These are phyloP conservation scores for Eupelmus urozonus DNA, from an alignment of 2,888 invertebrate genomes.

Conservation along the genomic window DNA sequence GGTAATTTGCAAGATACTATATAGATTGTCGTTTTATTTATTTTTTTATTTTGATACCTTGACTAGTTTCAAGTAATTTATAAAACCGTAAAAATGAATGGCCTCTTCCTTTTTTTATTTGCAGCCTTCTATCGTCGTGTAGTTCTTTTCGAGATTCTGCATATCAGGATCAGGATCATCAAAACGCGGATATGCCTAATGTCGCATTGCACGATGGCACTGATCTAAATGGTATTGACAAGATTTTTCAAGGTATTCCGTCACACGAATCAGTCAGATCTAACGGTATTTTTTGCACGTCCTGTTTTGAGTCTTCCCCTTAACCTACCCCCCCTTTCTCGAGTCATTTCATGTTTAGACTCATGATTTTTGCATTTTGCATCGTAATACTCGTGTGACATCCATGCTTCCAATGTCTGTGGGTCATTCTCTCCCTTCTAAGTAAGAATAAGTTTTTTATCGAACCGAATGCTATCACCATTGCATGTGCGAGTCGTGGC, in stretches of 20 bases:
- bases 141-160: slow-evolving; percentile 92
- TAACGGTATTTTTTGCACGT: slow-evolving; percentile 46
- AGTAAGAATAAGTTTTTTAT: slow-evolving; percentile 40
- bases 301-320: slow-evolving; percentile 18
- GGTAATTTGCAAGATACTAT: slow-evolving; percentile 24
- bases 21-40: slow-evolving; percentile 6
- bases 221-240: slow-evolving; percentile 80
- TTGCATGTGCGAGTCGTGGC: slow-evolving; percentile 37
- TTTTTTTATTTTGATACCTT: slow-evolving; percentile 40
- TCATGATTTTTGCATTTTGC: slow-evolving; percentile 58
- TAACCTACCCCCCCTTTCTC: not conserved
- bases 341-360: slow-evolving; percentile 21
- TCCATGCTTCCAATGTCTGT: slow-evolving; percentile 59
- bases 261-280: slow-evolving; percentile 49
- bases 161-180: slow-evolving; percentile 83
- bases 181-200: slow-evolving; percentile 77
- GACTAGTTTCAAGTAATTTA: not conserved
- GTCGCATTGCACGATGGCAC: slow-evolving; percentile 80
- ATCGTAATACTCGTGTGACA: slow-evolving; percentile 57
- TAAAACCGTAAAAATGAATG: slow-evolving; percentile 36
- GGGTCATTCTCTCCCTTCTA: slow-evolving; percentile 69
- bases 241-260: slow-evolving; percentile 79
- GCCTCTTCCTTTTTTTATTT: slow-evolving; percentile 67
- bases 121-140: slow-evolving; percentile 88
- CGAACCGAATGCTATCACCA: slow-evolving; percentile 28